Evolutionary conservation across 2,888 invertebrate genomes (phyloP), one percentile per base, ranked within the genome.

Genomic region (Nomada fucata): DNA sequence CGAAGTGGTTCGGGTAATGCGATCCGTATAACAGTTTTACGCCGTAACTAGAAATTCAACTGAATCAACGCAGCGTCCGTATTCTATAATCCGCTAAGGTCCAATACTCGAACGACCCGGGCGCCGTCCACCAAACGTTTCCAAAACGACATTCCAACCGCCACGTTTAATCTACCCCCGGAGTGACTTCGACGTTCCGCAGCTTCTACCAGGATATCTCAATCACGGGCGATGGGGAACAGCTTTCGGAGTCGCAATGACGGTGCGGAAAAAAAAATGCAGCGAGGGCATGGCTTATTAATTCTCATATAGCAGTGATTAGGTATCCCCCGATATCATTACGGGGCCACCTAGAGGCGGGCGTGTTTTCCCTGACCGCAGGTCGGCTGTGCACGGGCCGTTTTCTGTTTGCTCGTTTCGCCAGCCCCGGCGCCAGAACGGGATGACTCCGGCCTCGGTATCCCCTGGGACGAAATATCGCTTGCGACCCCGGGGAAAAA

Each of bases 391-490:
- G 57, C 74, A 74, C 69, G 76, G 72, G 63, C 67, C 60, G 55
- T 71, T 73, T 69, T 80, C 75, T 82, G 75, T 82, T 85, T 84
- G 81, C 75, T 76, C 83, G 80, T 87, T 86, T 82, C 83, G 86
- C 88, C 90, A 89, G 88, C 89, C 88, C 88, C 92, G 92, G 92
- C 92, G 92, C 92, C 92, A 90, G 90, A 86, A 87, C 88, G 89
- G 89, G 89, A 91, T 89, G 89, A 89, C 89, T 90, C 88, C 83
- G 84, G 88, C 87, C 90, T 85, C 85, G 79, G 75, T 70, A 80
- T 82, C 89, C 76, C 83, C 77, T 72, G 81, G 71, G 73, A 85
- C 79, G 71, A 87, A 84, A 87, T 84, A 81, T 82, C 78, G 75
- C 70, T 88, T 60, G 67, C 68, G 75, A 86, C 83, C 80, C 83